Evolutionary conservation across 2,113 vertebrate species (phyloP), one percentile per base, ranked within the genome.

Genomic region (Strix aluco): DNA sequence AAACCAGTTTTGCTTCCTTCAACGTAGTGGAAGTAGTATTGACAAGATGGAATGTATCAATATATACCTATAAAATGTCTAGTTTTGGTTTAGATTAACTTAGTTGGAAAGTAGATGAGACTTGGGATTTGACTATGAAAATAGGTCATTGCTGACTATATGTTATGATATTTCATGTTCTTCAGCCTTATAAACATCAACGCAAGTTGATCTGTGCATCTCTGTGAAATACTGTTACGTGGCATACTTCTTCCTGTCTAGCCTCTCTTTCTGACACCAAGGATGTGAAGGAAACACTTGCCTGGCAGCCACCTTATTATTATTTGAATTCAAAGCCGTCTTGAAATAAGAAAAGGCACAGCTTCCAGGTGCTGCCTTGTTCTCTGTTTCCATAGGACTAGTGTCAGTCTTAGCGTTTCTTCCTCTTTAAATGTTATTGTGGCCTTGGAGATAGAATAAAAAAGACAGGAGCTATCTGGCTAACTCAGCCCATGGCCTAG

Each of bases 21-120:
- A 32, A 0, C 2, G 0, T 38, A 44, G 19, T 58, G 21, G 17
- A 80, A 42, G 13, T 32, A 42, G 10, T 46, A 84, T n/a, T 67
- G 62, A 49, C 17, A 44, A 72, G 47, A 30, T 52, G 36, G 11
- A 78, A 29, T 25, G 1, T 44, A 5, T 59, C 32, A 40, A 6
- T 62, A 30, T 36, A 52, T 23, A 30, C 13, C 15, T 55, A 17
- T 27, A 67, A 40, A 90, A 88, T 62, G 5, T 47, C 23, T 49
- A 32, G n/a, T 8, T 79, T 70, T 36, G 11, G 4, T 93, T 82
- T 57, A 19, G 51, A n/a, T 67, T 86, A 44, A 32, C 11, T 51
- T 82, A 32, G 13, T 62, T 73, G 59, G 23, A 67, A 91, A 72
- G 23, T 70, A 65, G 62, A 55, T 63, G 57, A 61, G 27, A 13